Base-by-base conservation (phyloP, 2,888 invertebrate genomes). In the Microctonus aethiopoides region DNA sequence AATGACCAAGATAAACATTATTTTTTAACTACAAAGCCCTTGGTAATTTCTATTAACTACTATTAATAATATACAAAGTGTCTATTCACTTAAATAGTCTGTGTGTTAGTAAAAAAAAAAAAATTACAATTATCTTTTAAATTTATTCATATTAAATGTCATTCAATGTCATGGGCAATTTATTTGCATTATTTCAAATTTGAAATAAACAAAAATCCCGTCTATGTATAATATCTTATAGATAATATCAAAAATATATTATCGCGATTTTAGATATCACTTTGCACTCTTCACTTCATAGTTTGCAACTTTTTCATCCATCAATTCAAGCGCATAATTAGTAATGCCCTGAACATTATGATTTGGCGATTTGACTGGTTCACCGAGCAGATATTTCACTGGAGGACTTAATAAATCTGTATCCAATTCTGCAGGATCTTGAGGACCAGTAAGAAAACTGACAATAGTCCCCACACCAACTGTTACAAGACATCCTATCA, bases 401-500 rank as follows among this genome's bases (percentile, higher is more conserved):
- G 92, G 91, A 10, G 93, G 93, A 66, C 93, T 92, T 63, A 93
- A 87, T 6, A 93, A 87, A 77, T 91, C 91, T n/a, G 90, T 89
- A 74, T 93, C 90, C 0, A 94, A 88, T 13, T 89, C 88, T 0
- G 89, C 87, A 0, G 92, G 91, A 78, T 92, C 88, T 56, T 90
- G 90, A 51, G 88, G 85, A 0, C 92, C 91, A 0, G 93, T 92
- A 22, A 91, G 78, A 29, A 91, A 88, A n/a, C 96, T 95, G 41
- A 92, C 91, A 2, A 91, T 67, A 54, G 94, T 86, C 0, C 96
- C 96, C 11, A 94, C 87, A 11, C 93, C 79, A 26, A 96, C 87
- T 0, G 95, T 95, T 0, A 92, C 87, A 3, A 91, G 76, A 76
- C 93, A 93, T 3, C 96, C 96, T 68, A 96, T 90, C 65, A 91